A percentile compares a stretch with the other conserved stretches of the same genome.
Evolutionary conservation across 1,140 invertebrate genomes (phyloP).

Genomic region (Drosophila lowei): DNA sequence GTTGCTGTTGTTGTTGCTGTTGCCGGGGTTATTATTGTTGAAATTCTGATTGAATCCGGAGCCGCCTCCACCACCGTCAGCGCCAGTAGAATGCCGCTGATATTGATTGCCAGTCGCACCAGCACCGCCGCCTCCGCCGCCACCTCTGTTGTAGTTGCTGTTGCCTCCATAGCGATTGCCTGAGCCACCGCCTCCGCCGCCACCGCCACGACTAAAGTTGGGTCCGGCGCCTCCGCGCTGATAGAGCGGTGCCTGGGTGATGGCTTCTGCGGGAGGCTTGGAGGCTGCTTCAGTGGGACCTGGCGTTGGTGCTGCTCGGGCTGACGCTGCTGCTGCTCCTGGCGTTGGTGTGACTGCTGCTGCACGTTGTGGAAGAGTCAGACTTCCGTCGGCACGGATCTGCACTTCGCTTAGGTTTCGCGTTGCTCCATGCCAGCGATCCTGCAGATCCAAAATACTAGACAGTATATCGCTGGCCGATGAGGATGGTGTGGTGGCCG

Average conservation of each 20-base stretch:
- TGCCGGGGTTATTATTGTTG: slow-evolving; percentile 18
- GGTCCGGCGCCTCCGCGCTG: slow-evolving; percentile 83
- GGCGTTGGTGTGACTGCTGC: slow-evolving; percentile 35
- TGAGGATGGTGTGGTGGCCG: slow-evolving; percentile 12
- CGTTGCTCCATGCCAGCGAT: slow-evolving; percentile 86
- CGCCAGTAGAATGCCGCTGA: slow-evolving; percentile 49
- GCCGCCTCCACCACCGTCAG: slow-evolving; percentile 5
- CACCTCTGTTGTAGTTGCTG: slow-evolving; percentile 68
- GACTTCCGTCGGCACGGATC: slow-evolving; percentile 75
- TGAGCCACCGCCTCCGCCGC: slow-evolving; percentile 73
- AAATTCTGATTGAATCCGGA: slow-evolving; percentile 49
- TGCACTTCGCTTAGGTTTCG: slow-evolving; percentile 70
- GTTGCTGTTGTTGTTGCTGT: slow-evolving; percentile 34
- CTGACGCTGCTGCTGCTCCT: slow-evolving; percentile 31
- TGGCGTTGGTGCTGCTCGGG: slow-evolving; percentile 14
- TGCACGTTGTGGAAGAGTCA: slow-evolving; percentile 55
- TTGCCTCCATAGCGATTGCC: slow-evolving; percentile 83
- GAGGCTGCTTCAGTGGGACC: slow-evolving; percentile 18
- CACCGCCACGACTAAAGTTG: slow-evolving; percentile 79
- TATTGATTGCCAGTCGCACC: slow-evolving; percentile 46
- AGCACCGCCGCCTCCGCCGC: slow-evolving; percentile 67
- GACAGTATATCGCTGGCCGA: slow-evolving; percentile 86
- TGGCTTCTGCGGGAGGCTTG: slow-evolving; percentile 57
- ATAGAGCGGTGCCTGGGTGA: slow-evolving; percentile 86
- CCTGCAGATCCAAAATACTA: slow-evolving; percentile 90